Base-by-base conservation (phyloP, 1,140 invertebrate genomes). In the Anastrepha obliqua region DNA sequence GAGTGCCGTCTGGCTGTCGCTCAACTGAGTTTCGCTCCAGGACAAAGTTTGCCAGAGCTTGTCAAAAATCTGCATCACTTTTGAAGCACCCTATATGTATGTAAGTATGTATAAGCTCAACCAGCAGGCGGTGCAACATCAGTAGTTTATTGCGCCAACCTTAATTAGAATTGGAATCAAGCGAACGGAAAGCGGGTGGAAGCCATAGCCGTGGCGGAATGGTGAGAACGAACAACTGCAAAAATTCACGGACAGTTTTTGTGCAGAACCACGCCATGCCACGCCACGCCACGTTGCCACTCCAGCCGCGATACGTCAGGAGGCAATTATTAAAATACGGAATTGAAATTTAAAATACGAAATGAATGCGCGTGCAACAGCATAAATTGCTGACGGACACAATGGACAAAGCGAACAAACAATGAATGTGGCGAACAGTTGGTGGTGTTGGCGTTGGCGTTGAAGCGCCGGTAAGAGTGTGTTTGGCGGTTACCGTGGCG, bases 301-400 rank as follows among this genome's bases (percentile, higher is more conserved):
- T 20, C 70, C 15, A 29, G 6, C 70, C 13, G 29, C 70, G 70
- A 47, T 74, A 15, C 17, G 70, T 74, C 70, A 74, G 70, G 70
- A 74, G 70, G 70, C 70, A 74, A 74, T 74, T 74, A 74, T 74
- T 47, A 74, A 74, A 74, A 74, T 74, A 74, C 70, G 70, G 70
- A 74, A 74, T 74, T 74, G 70, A 74, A 74, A 74, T 74, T 74
- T 74, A 74, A 74, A 74, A 74, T 74, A 47, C 70, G 44, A 74
- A 74, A 74, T 74, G 70, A 74, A 74, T 74, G 44, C 70, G 70
- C 70, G 70, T 74, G 70, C 70, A 47, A 74, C 11, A 74, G 44
- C 39, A 74, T 74, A 74, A 74, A 74, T 74, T 74, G 70, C 70
- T 74, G 70, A 74, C 70, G 42, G 70, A 74, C 70, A 74, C 70